Evolutionary conservation across 2,113 vertebrate species (phyloP).

Genomic region (Paraplagusia blochii): DNA sequence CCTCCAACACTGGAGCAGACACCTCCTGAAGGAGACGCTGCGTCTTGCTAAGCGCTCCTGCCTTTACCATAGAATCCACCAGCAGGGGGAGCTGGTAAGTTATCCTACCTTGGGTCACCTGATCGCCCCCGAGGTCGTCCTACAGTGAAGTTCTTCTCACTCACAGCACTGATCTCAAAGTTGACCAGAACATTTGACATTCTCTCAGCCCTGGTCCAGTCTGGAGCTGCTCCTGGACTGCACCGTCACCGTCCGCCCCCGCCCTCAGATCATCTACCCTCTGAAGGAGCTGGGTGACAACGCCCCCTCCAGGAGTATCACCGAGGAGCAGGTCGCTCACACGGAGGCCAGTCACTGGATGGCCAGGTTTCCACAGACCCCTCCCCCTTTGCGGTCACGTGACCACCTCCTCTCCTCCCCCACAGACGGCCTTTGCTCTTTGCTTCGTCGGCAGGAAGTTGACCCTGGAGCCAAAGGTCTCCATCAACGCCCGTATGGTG

Average conservation of each 20-base stretch:
- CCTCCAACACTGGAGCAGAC: conserved; percentile 77
- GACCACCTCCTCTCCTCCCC: too few relatives aligned
- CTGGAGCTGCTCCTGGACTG: conserved; percentile 85
- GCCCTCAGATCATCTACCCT: conserved; percentile 93
- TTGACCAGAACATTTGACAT: too few relatives aligned
- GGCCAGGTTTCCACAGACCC: conserved; percentile 2
- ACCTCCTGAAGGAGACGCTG: conserved; percentile 87
- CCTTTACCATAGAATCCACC: conserved; percentile 83
- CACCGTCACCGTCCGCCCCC: conserved; percentile 88
- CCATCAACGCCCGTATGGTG: conserved; percentile 84
- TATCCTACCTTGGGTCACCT: too few relatives aligned
- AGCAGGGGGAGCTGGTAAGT: conserved; percentile 37
- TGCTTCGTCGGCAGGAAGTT: conserved; percentile 88
- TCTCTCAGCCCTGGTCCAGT: too few relatives aligned
- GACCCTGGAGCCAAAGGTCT: conserved; percentile 82
- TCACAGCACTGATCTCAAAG: too few relatives aligned
- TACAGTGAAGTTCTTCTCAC: too few relatives aligned
- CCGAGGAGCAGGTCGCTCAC: conserved; percentile 73
- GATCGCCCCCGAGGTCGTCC: too few relatives aligned
- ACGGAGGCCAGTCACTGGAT: conserved; percentile 42
- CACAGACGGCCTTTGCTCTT: conserved; percentile 80
- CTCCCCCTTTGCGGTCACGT: too few relatives aligned
- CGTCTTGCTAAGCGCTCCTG: conserved; percentile 83
- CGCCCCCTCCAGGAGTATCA: conserved; percentile 84
- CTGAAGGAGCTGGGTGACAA: conserved; percentile 90